Conservation (phyloP, 1,140 invertebrate genomes). For the Brachionus sp. region DNA sequence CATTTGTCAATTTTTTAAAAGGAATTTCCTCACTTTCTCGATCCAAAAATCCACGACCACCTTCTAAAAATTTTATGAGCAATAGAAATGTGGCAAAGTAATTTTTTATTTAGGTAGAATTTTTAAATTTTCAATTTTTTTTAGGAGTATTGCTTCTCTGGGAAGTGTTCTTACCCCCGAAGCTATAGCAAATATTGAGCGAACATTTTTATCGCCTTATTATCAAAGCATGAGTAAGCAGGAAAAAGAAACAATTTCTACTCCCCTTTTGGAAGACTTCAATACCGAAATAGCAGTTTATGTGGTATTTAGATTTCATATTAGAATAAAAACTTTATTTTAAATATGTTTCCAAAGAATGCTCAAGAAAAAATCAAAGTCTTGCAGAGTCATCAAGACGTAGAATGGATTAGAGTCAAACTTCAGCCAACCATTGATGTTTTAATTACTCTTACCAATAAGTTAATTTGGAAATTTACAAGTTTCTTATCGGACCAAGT, state of each 20-base stretch:
- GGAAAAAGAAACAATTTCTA: constrained; percentile 48
- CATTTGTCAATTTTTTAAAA: constrained; percentile 55
- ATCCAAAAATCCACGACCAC: constrained; percentile 22
- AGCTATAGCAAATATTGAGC: constrained; percentile 49
- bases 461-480: constrained; percentile 60
- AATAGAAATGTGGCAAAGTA: constrained; percentile 44
- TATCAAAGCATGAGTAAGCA: constrained; percentile 48
- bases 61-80: constrained; percentile 40
- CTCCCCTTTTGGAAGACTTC: constrained; percentile 58
- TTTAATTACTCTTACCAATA: constrained; percentile 57
- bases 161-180: constrained; percentile 25
- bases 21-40: constrained; percentile 52
- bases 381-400: constrained; percentile 9
- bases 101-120: not conserved
- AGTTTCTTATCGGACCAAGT: constrained; percentile 59
- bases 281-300: constrained; percentile 59
- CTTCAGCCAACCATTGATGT: constrained; percentile 59
- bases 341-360: constrained; percentile 5
- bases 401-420: constrained; percentile 58
- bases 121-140: not conserved
- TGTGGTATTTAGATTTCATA: constrained; percentile 49
- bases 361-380: constrained; percentile 41
- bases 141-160: constrained; percentile 34
- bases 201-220: constrained; percentile 56
- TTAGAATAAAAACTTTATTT: not conserved